phyloP scores from a whole-genome alignment of 2,888 invertebrate genomes.

The Lingula anatina region DNA sequence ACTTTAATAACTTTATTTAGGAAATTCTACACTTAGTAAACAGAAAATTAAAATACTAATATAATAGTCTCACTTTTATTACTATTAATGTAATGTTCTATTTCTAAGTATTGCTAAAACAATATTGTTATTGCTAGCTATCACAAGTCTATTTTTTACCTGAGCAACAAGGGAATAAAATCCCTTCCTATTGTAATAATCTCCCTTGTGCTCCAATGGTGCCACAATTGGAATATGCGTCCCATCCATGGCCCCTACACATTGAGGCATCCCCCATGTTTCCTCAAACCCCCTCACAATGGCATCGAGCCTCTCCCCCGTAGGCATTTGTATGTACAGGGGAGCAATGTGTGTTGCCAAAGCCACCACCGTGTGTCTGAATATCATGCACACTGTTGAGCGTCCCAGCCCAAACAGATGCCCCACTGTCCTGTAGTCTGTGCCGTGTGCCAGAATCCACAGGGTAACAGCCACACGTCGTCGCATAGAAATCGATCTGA shows the following conservation, averaged over 20 bases:
- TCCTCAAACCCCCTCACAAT: constrained; percentile 5
- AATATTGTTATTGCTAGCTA: too few species aligned
- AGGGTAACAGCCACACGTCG: not conserved
- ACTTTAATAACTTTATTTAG: too few species aligned
- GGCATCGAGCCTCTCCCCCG: not conserved
- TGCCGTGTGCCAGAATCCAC: constrained; percentile 3
- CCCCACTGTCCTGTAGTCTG: constrained; percentile 9
- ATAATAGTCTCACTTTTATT: too few species aligned
- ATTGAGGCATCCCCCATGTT: constrained; percentile 8
- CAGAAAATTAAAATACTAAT: too few species aligned
- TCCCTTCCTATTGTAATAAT: constrained; percentile 10
- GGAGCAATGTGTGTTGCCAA: not conserved
- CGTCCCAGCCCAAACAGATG: constrained; percentile 9
- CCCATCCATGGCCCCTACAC: constrained; percentile 11
- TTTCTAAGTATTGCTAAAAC: too few species aligned
- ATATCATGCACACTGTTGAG: constrained; percentile 5
- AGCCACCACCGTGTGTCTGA: constrained; percentile 3
- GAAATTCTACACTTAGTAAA: too few species aligned
- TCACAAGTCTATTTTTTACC: too few species aligned
- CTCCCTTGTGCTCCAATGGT: constrained; percentile 1
- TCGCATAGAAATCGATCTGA: not conserved
- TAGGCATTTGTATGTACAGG: constrained; percentile 2
- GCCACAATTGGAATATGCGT: constrained; percentile 9
- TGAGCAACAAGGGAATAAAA: constrained; percentile 7
- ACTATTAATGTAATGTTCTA: too few species aligned